Evolutionary conservation across 2,113 vertebrate species (phyloP).

Genomic region (Bothrops jararaca): DNA sequence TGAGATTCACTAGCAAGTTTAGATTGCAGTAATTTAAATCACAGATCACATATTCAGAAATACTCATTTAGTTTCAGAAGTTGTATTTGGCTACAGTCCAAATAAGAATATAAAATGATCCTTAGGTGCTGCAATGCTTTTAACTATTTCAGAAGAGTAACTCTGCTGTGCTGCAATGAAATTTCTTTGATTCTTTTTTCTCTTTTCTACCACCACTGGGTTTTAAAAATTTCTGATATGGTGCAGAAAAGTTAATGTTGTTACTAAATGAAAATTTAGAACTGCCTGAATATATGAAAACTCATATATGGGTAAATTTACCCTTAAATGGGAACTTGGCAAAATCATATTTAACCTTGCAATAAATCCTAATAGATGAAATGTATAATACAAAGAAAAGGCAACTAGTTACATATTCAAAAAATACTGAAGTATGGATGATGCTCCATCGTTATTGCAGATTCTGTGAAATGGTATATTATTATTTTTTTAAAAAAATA

Average conservation of each 20-base stretch:
- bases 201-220: neutral
- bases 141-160: neutral
- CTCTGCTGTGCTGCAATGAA: neutral
- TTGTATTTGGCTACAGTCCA: neutral
- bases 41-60: neutral
- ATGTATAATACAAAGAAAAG: neutral
- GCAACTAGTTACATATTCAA: neutral
- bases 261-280: neutral
- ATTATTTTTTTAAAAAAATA: neutral
- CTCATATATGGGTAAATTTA: neutral
- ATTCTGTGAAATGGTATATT: neutral
- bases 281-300: neutral
- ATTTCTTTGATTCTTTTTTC: neutral
- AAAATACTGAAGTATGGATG: neutral
- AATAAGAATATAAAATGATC: neutral
- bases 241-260: neutral
- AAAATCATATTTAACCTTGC: neutral
- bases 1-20: neutral
- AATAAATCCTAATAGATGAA: neutral
- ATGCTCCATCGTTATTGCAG: neutral
- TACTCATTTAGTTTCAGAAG: neutral
- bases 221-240: neutral
- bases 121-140: neutral
- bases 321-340: neutral
- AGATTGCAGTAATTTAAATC: slow-evolving; percentile 3